A percentile compares a stretch with the other conserved stretches of the same genome.
These are phyloP conservation scores for Rhyacophila brunnea DNA, from an alignment of 1,140 invertebrate species.

Conservation along the genomic window DNA sequence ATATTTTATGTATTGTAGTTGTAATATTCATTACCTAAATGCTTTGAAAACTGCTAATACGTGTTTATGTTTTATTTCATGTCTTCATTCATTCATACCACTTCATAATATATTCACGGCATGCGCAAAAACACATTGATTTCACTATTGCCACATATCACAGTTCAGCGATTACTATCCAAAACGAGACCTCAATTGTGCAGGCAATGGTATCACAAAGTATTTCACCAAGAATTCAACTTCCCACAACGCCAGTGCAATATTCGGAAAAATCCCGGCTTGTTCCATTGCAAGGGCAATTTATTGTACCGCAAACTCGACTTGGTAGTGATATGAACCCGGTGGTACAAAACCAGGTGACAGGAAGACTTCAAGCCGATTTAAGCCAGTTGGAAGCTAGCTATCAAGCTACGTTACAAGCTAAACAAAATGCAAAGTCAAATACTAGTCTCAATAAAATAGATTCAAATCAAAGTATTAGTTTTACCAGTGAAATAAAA, in stretches of 20 bases:
- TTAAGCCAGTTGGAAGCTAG: conserved; percentile 39
- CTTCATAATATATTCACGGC: not conserved
- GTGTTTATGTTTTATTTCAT: conserved; percentile 1
- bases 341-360: conserved; percentile 34
- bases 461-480: conserved; percentile 43
- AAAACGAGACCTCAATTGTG: conserved; percentile 52
- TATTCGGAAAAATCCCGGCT: conserved; percentile 51
- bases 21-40: no score
- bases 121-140: no score
- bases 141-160: not conserved
- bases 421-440: conserved; percentile 20
- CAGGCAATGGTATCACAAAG: conserved; percentile 55
- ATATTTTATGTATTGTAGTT: no score
- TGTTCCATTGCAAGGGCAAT: conserved; percentile 44
- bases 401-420: conserved; percentile 30
- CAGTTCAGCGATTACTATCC: conserved; percentile 33
- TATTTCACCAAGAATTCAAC: conserved; percentile 47
- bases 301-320: conserved; percentile 41
- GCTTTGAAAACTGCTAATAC: not conserved
- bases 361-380: conserved; percentile 44
- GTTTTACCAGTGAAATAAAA: conserved; percentile 33
- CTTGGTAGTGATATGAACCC: conserved; percentile 40
- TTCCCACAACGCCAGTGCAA: conserved; percentile 47
- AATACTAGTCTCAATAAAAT: conserved; percentile 18
- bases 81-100: not conserved